Conservation (phyloP, 2,797 vertebrate genomes). For the Pseudomugil tenellus region DNA sequence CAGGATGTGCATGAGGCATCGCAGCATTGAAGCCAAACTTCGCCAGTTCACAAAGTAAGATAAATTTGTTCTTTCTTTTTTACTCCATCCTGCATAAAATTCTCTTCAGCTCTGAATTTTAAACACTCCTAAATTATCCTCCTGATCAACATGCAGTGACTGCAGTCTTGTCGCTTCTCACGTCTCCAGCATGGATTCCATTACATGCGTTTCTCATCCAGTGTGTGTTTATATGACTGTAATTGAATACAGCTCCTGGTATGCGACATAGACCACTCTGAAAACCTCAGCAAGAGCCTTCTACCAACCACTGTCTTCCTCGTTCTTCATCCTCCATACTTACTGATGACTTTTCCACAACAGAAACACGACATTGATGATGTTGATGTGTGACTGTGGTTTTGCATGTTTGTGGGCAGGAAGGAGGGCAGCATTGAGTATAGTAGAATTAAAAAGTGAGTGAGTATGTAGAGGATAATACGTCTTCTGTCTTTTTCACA, state of each 20-base stretch:
- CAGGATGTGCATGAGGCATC: constrained; percentile 98
- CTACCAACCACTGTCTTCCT: constrained; percentile 51
- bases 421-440: neutral
- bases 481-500: no score
- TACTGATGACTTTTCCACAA: constrained; percentile 51
- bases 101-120: neutral
- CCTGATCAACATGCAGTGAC: no score
- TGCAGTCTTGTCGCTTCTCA: no score
- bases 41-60: constrained; percentile 96
- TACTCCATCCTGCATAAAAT: neutral
- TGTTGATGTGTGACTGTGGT: constrained; percentile 31
- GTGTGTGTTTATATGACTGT: constrained; percentile 12
- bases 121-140: neutral
- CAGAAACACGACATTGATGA: constrained; percentile 15
- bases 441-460: no score
- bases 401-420: neutral
- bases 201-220: constrained; percentile 23
- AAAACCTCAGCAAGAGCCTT: constrained; percentile 40
- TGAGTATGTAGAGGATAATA: no score
- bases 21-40: constrained; percentile 96
- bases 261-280: constrained; percentile 8
- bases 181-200: constrained; percentile 23
- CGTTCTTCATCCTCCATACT: constrained; percentile 19
- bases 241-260: constrained; percentile 37
- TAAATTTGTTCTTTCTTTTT: neutral